Evolutionary conservation across 2,888 invertebrate species (phyloP), one percentile per base, ranked within the genome.

Genomic region (Drosophila pullipes): DNA sequence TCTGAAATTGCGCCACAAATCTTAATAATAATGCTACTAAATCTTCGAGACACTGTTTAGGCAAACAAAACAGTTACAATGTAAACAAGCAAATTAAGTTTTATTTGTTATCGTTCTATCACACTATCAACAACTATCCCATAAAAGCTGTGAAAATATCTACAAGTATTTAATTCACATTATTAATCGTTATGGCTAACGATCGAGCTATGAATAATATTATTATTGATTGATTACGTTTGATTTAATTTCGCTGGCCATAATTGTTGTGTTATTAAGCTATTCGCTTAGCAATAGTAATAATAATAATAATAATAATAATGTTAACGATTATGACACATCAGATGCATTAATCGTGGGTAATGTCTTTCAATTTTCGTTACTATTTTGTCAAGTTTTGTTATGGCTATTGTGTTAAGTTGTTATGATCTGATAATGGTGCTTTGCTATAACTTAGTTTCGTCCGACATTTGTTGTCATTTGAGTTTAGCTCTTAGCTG

Each of bases 351-450:
- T 69, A 44, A 25, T 35, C 28, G 18, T 41, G 13, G n/a, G 18
- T 33, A 70, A 72, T 71, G 57, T 18, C 39, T 6, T 18, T 35
- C 13, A 53, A 61, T 25, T 58, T 64, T 64, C 39, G 57, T 49
- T 28, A 54, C 53, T 33, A 61, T 74, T 59, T 49, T 52, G 57
- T 49, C 33, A 58, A 69, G 65, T 59, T 75, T 39, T 47, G 22
- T 50, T 41, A 64, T 72, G 25, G 31, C 22, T 53, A 57, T 60
- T 55, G 52, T 47, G 52, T 50, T 53, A 37, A 75, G 76, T 61
- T 55, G 60, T 60, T 64, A 80, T 68, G 50, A 69, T 72, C 78
- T 80, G 81, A 71, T 80, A 78, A 80, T 76, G 70, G 75, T 41
- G 39, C 39, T 39, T 60, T 61, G 68, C 65, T 79, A 54, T 76